Evolutionary conservation across 2,113 vertebrate genomes (phyloP).

Genomic region (Bagarius yarrelli): DNA sequence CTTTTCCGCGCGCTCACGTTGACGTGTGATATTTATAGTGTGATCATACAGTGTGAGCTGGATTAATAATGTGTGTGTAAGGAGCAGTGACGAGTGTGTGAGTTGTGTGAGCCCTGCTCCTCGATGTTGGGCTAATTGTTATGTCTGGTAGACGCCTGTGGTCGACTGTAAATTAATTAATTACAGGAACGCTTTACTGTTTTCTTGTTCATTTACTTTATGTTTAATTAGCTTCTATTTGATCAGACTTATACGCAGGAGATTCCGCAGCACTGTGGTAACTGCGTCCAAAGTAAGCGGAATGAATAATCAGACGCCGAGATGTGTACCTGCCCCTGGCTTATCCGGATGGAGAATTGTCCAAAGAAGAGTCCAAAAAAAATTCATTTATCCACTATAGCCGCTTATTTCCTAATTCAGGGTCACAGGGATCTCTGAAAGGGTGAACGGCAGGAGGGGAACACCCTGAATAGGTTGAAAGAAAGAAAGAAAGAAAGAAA

Average conservation of each 20-base stretch:
- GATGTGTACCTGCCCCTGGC: background rate
- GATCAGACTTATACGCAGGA: background rate
- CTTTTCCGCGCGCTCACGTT: no score
- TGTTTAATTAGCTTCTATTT: slow-evolving; percentile 5
- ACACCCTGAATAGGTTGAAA: no score
- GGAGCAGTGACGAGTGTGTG: background rate
- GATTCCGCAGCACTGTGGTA: background rate
- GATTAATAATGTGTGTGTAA: no score
- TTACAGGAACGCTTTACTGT: background rate
- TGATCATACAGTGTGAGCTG: no score
- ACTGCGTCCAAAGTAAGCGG: background rate
- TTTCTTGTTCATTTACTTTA: background rate
- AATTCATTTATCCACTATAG: no score
- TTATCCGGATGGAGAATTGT: background rate
- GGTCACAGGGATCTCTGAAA: no score
- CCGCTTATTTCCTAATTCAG: no score
- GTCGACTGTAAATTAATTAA: slow-evolving; percentile 18
- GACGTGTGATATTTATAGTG: no score
- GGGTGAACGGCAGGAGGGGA: no score
- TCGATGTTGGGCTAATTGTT: background rate
- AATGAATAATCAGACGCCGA: background rate
- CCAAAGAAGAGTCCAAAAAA: no score
- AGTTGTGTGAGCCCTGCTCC: background rate
- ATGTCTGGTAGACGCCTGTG: background rate
- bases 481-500: no score